A percentile compares a stretch with the other conserved stretches of the same genome.
phyloP scores from a whole-genome alignment of 1,140 invertebrate genomes.

The Stenopsyche tienmushanensis region DNA sequence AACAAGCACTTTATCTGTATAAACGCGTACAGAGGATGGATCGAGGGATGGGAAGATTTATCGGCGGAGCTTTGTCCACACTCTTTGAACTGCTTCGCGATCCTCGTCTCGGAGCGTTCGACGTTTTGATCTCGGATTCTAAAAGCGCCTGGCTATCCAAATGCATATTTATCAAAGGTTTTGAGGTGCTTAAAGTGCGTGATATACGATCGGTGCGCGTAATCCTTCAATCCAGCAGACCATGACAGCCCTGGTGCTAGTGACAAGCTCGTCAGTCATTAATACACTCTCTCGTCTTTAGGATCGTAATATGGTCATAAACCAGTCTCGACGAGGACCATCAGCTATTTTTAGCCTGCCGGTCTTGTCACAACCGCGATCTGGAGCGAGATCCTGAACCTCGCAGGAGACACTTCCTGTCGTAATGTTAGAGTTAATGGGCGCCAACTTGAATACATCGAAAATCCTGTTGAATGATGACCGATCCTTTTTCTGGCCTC shows the following conservation, averaged over 20 bases:
- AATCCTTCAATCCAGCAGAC: no score
- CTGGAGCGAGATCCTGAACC: constrained; percentile 2
- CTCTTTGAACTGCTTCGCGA: no score
- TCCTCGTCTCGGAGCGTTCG: no score
- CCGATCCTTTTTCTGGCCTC: not conserved
- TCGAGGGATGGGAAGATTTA: not conserved
- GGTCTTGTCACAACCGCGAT: not conserved
- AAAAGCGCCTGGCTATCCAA: no score
- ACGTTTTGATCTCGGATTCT: no score
- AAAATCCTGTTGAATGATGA: not conserved
- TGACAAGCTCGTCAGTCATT: constrained; percentile 12
- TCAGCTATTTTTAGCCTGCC: constrained; percentile 7
- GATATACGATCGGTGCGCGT: not conserved
- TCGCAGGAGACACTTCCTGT: constrained; percentile 5
- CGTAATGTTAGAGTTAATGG: not conserved
- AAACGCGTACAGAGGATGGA: not conserved
- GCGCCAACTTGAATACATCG: not conserved
- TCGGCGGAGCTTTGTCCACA: no score
- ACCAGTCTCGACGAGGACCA: not conserved
- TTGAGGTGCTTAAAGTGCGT: no score
- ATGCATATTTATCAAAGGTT: no score
- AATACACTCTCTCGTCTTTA: not conserved
- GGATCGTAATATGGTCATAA: not conserved
- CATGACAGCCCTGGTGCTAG: not conserved
- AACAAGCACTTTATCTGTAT: not conserved